Conservation (phyloP, 2,797 vertebrate genomes). For the Pangasius macronema region DNA sequence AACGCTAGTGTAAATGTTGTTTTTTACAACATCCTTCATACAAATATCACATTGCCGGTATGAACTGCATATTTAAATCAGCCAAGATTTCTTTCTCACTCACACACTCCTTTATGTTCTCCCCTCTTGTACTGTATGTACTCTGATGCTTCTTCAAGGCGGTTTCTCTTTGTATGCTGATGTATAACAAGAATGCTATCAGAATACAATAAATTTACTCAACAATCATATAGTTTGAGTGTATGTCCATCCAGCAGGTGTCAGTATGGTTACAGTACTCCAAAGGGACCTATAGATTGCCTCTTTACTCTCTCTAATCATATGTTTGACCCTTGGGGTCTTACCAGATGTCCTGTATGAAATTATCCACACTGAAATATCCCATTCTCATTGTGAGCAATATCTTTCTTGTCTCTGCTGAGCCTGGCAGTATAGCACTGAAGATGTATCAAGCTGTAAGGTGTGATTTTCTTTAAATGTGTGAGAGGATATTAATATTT, state of each 20-base stretch:
- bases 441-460: constrained; percentile 18
- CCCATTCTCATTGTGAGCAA: constrained; percentile 46
- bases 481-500: constrained; percentile 31
- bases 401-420: constrained; percentile 30
- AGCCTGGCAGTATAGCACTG: constrained; percentile 16
- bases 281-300: neutral
- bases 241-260: constrained; percentile 74
- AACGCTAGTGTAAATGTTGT: neutral
- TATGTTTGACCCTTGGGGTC: constrained; percentile 31
- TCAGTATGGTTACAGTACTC: constrained; percentile 74
- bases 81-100: neutral
- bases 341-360: constrained; percentile 46
- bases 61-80: neutral
- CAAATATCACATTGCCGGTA: neutral
- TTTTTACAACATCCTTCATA: neutral
- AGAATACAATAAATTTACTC: neutral
- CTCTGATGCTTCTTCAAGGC: neutral
- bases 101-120: neutral
- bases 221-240: neutral
- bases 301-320: constrained; percentile 35
- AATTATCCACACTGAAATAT: constrained; percentile 49
- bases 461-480: constrained; percentile 27
- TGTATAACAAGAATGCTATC: neutral
- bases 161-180: neutral
- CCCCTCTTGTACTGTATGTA: neutral